These are phyloP conservation scores for Acridotheres tristis DNA, from an alignment of 2,797 vertebrate species.

Conservation along the genomic window DNA sequence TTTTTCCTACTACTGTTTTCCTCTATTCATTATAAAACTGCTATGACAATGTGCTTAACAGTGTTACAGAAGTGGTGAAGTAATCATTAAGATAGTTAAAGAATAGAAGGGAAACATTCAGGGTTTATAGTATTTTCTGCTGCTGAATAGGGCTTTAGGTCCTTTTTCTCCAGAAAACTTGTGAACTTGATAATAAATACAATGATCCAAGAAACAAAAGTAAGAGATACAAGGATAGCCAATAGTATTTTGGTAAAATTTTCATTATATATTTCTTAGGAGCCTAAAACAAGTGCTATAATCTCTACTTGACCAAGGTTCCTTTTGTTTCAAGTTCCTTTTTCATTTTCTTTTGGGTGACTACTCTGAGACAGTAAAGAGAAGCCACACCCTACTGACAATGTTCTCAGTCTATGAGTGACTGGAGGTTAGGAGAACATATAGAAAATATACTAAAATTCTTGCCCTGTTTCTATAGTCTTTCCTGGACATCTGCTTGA, in stretches of 20 bases:
- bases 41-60: neutral
- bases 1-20: neutral
- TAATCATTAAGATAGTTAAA: neutral
- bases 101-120: neutral
- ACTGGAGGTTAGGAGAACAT: neutral
- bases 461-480: neutral
- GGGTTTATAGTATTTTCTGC: neutral
- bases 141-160: neutral
- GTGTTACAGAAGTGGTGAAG: neutral
- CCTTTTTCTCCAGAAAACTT: neutral
- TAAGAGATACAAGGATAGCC: neutral
- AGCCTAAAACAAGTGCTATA: neutral
- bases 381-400: neutral
- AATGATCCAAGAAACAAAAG: neutral
- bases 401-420: neutral
- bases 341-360: neutral
- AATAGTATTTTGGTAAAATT: neutral
- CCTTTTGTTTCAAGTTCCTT: neutral
- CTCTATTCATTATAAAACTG: neutral
- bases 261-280: neutral
- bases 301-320: neutral
- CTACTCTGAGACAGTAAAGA: neutral
- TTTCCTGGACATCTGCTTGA: neutral
- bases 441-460: neutral
- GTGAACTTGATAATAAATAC: neutral